Base-by-base conservation (phyloP, 1,140 invertebrate genomes). In the Scaptomyza pallida region DNA sequence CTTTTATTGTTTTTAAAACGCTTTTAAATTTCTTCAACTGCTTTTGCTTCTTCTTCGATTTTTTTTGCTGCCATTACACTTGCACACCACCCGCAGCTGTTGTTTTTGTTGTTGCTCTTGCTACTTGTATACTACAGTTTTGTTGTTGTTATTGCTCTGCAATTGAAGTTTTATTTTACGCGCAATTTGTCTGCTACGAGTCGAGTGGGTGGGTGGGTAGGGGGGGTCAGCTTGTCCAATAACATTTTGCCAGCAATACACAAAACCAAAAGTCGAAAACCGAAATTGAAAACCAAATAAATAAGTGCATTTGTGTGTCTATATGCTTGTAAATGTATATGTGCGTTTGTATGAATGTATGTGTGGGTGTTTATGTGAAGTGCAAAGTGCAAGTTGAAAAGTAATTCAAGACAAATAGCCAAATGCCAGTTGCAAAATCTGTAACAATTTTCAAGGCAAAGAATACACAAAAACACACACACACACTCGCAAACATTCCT, bases 1-100 rank as follows among this genome's bases (percentile, higher is more conserved):
- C 51, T 68, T 73, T 73, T 68, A 73, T 73, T 73, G 71, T 73
- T 73, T 73, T 73, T 69, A 73, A 73, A 73, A 73, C 51, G 71
- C 55, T 73, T 73, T 73, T 73, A 64, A 61, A 72, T 72, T 73
- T 60, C 40, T 67, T 72, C 50, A 10, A 47, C 26, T 9, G 0
- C 2, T 30, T 30, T 1, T 47, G 19, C 37, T 16, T 15, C 16
- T 26, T 19, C 1, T 33, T 26, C 30, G 10, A 21, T 16, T 37
- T 52, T 23, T 40, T 50, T 41, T n/a, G 10, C 35, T 26, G 10
- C n/a, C 26, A 37, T 44, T 55, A 5, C 51, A 13, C 26, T 52
- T 51, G 17, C 30, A n/a, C 40, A 45, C 17, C 10, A 8, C 10
- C 16, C 15, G 16, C 40, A 15, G 6, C 51, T 15, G n/a, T 15